phyloP scores from a whole-genome alignment of 2,113 vertebrate genomes.

The Sturnira hondurensis region DNA sequence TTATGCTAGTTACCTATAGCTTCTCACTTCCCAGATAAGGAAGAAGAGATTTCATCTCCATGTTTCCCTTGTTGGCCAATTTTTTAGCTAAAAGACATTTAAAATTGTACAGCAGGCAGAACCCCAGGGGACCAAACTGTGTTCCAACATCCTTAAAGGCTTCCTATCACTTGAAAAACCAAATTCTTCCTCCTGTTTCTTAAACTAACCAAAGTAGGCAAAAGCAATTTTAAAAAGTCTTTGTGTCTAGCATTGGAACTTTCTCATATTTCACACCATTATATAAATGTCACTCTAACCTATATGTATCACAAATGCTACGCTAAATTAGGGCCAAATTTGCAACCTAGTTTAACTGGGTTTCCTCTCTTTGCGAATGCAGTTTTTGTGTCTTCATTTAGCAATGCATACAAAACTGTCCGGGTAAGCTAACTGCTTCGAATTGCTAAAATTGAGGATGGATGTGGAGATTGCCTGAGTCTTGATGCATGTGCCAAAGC shows the following conservation, averaged over 20 bases:
- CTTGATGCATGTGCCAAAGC: constrained; percentile 57
- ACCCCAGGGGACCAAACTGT: constrained; percentile 77
- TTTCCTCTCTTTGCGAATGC: constrained; percentile 78
- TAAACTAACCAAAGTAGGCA: constrained; percentile 78
- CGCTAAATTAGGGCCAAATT: constrained; percentile 80
- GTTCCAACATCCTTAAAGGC: constrained; percentile 77
- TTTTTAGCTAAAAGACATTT: constrained; percentile 79
- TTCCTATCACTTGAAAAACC: constrained; percentile 76
- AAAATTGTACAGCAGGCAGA: constrained; percentile 79
- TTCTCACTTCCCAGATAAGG: constrained; percentile 52
- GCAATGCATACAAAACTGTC: constrained; percentile 78
- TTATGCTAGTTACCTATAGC: constrained; percentile 39
- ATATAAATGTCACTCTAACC: constrained; percentile 80
- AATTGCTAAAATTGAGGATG: constrained; percentile 74
- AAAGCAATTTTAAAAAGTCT: constrained; percentile 78
- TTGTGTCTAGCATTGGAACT: constrained; percentile 80
- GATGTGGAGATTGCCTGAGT: constrained; percentile 57
- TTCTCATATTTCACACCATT: constrained; percentile 80
- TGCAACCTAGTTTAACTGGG: constrained; percentile 80
- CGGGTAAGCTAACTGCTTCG: constrained; percentile 69
- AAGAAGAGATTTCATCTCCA: constrained; percentile 68
- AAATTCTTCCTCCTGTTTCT: constrained; percentile 76
- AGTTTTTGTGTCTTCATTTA: constrained; percentile 79
- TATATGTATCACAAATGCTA: constrained; percentile 81
- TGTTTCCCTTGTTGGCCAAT: constrained; percentile 78